A percentile compares a stretch with the other conserved stretches of the same genome.
Conservation (phyloP, 2,888 invertebrate species). For the Apotomis betuletana region DNA sequence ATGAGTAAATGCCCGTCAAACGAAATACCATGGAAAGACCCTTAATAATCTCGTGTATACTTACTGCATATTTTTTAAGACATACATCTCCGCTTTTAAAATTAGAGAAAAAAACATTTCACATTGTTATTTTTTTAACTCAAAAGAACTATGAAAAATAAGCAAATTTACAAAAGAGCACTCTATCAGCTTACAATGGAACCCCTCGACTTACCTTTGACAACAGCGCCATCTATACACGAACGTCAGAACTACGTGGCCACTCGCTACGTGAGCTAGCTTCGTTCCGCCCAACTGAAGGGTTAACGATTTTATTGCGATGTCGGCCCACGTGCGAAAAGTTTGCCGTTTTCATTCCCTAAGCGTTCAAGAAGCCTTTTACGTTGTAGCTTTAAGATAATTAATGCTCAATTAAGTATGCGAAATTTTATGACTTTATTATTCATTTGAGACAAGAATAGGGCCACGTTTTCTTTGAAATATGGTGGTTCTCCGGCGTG, state of each 20-base stretch:
- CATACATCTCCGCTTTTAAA: too few species aligned
- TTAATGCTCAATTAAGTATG: background rate
- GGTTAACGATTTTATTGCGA: conserved; percentile 30
- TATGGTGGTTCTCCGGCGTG: background rate
- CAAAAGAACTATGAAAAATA: too few species aligned
- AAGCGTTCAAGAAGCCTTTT: background rate
- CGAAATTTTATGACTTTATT: background rate
- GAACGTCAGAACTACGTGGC: conserved; percentile 13
- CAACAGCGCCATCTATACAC: conserved; percentile 29
- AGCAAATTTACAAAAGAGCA: background rate
- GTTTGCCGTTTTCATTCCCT: background rate
- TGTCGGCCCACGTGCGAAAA: conserved; percentile 11
- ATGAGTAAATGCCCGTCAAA: too few species aligned
- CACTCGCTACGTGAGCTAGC: background rate
- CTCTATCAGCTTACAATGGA: conserved; percentile 12
- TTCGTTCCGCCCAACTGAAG: conserved; percentile 6
- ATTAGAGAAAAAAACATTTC: too few species aligned
- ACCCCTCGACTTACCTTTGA: background rate
- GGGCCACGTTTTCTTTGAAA: background rate
- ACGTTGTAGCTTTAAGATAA: background rate
- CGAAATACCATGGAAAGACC: too few species aligned
- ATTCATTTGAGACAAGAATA: background rate
- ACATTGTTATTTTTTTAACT: too few species aligned
- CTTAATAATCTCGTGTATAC: too few species aligned
- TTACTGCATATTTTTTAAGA: too few species aligned